Base-by-base conservation (phyloP, 2,888 invertebrate species). In the Gnatocerus cornutus region DNA sequence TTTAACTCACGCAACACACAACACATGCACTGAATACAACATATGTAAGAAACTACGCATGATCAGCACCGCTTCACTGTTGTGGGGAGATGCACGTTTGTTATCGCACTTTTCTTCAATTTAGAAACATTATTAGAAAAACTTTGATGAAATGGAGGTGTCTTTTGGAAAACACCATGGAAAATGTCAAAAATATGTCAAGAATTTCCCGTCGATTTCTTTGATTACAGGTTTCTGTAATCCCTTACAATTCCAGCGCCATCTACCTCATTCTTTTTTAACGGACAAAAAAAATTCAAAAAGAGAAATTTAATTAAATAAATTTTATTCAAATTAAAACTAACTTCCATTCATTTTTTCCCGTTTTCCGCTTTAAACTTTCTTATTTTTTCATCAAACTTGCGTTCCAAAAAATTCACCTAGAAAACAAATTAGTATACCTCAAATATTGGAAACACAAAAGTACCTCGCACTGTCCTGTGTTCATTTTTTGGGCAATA, bases 11-110 rank as follows among this genome's bases (percentile, higher is more conserved):
- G 76, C 77, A 79, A 79, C 78, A 78, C 77, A 77, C 77, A 76
- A 77, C 79, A 79, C 78, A 77, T 77, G 77, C 75, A 78, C 78
- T 75, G 74, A 77, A 76, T 74, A 76, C 72, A 74, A 71, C 63
- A 74, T 61, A 58, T 55, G 65, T 64, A 33, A 30, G 39, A 41
- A 41, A 65, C 64, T 68, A 62, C 71, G 71, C 71, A 68, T 71
- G 71, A 67, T 27, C 70, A 43, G 29, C 53, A 45, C 30, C 14
- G 37, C 30, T 37, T 33, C 45, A 58, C 33, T 61, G 5, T 50
- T 39, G 10, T 59, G 46, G 27, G 46, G 33, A 43, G n/a, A 39
- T 14, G 16, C 9, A 8, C n/a, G 37, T 6, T 55, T 55, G 4
- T 53, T 8, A 14, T 55, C 8, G n/a, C 14, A 13, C n/a, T 12